phyloP scores from a whole-genome alignment of 2,797 vertebrate species.

The Rhynchonycteris naso region DNA sequence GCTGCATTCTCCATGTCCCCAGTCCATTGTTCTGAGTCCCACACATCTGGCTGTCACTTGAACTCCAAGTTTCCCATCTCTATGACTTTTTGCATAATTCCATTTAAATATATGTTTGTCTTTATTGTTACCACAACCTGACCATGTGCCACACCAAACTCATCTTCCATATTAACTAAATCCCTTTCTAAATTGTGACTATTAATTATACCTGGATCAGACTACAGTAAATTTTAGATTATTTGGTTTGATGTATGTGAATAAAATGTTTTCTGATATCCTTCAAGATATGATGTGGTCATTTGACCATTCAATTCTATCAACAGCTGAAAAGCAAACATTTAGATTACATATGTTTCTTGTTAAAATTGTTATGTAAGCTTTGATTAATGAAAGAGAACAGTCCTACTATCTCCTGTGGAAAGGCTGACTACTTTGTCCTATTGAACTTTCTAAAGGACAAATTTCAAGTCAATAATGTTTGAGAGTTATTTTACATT shows the following conservation, averaged over 20 bases:
- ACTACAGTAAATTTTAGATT: neutral
- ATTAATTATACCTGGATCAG: neutral
- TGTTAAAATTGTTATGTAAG: neutral
- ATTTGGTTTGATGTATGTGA: neutral
- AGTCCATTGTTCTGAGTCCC: neutral
- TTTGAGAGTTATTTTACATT: neutral
- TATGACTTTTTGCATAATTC: neutral
- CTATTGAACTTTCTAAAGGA: conserved; percentile 4
- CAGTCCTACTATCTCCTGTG: neutral
- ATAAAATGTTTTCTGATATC: neutral
- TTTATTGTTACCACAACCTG: neutral
- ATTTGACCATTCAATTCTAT: conserved; percentile 10
- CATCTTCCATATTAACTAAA: neutral
- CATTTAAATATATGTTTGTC: neutral
- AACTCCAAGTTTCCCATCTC: neutral
- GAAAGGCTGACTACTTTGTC: conserved; percentile 2
- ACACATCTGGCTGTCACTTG: no score
- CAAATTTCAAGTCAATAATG: neutral
- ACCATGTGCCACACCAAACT: neutral
- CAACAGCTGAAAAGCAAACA: conserved; percentile 59
- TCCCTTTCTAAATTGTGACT: neutral
- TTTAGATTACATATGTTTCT: neutral
- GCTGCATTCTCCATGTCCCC: no score
- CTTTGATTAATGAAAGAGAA: conserved; percentile 33
- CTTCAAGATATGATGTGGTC: conserved; percentile 9